phyloP scores from a whole-genome alignment of 2,888 invertebrate species.

The Drosophila mulleri region DNA sequence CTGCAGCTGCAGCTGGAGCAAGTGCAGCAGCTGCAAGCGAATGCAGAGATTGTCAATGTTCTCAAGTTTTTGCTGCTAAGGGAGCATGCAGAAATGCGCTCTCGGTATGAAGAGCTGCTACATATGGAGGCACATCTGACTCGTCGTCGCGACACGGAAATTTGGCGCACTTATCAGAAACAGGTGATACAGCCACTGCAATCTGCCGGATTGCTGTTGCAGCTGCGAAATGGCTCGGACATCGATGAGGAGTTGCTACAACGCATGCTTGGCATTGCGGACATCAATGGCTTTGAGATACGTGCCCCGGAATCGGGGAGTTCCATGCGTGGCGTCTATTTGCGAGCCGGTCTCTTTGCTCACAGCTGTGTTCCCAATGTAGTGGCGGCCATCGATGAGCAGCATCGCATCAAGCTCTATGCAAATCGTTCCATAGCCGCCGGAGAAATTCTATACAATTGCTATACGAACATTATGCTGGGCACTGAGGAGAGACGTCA shows the following conservation, averaged over 20 bases:
- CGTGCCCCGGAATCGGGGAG: constrained; percentile 85
- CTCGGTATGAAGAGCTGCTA: constrained; percentile 86
- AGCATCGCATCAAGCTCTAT: constrained; percentile 88
- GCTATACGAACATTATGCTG: constrained; percentile 90
- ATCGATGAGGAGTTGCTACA: constrained; percentile 86
- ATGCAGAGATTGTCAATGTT: constrained; percentile 78
- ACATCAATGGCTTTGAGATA: constrained; percentile 92
- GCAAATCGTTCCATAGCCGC: constrained; percentile 88
- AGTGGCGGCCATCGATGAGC: constrained; percentile 89
- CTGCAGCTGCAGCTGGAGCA: constrained; percentile 81
- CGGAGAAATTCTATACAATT: constrained; percentile 88
- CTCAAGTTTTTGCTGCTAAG: constrained; percentile 86
- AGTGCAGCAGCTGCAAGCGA: constrained; percentile 71
- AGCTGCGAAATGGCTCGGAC: constrained; percentile 79
- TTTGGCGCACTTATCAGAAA: constrained; percentile 87
- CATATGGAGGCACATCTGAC: constrained; percentile 87
- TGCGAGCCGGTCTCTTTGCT: constrained; percentile 89
- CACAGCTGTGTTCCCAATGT: constrained; percentile 91
- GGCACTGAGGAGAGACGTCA: constrained; percentile 89
- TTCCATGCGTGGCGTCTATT: constrained; percentile 89
- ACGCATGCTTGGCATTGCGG: constrained; percentile 89
- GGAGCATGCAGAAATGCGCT: constrained; percentile 82
- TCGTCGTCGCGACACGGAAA: constrained; percentile 86
- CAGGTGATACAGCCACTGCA: constrained; percentile 84
- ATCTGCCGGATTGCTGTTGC: constrained; percentile 55